Conservation (phyloP, 2,113 vertebrate genomes). For the Gnathonemus longibarbis region DNA sequence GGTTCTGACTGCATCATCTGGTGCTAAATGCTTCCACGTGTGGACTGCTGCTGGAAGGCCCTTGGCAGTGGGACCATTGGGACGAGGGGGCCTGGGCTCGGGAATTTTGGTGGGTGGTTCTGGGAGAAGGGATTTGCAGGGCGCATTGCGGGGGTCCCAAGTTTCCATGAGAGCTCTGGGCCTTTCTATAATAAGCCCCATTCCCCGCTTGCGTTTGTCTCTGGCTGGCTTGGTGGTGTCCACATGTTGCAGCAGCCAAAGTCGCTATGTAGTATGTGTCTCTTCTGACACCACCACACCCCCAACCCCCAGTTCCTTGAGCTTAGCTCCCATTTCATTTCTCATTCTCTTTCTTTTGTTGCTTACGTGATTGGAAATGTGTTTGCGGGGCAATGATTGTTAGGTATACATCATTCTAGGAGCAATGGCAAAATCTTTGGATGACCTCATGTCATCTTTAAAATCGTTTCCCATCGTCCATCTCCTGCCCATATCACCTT, state of each 20-base stretch:
- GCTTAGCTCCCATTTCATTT: neutral
- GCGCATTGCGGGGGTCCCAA: neutral
- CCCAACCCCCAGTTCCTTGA: neutral
- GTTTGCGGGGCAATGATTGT: neutral
- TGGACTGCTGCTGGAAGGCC: neutral
- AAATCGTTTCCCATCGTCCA: neutral
- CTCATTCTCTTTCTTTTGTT: neutral
- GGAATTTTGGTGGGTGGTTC: neutral
- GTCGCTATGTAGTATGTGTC: neutral
- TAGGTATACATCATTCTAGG: neutral
- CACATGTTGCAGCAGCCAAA: neutral
- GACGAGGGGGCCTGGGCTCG: neutral
- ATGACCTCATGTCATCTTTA: neutral
- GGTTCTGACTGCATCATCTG: conserved; percentile 2
- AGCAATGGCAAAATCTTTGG: neutral
- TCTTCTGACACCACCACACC: neutral
- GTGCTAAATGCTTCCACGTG: neutral
- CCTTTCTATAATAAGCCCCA: neutral
- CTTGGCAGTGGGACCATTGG: neutral
- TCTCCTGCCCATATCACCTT: neutral
- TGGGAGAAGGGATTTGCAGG: neutral
- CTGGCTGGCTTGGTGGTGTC: neutral
- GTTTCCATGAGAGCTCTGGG: neutral
- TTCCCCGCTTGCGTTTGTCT: neutral
- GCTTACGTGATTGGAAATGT: neutral